Percentiles rank a stretch among this genome's conserved stretches.
Evolutionary conservation across 53 echinoderm and acorn worm genomes (phyloP).

Genomic region (Arbacia lixula): DNA sequence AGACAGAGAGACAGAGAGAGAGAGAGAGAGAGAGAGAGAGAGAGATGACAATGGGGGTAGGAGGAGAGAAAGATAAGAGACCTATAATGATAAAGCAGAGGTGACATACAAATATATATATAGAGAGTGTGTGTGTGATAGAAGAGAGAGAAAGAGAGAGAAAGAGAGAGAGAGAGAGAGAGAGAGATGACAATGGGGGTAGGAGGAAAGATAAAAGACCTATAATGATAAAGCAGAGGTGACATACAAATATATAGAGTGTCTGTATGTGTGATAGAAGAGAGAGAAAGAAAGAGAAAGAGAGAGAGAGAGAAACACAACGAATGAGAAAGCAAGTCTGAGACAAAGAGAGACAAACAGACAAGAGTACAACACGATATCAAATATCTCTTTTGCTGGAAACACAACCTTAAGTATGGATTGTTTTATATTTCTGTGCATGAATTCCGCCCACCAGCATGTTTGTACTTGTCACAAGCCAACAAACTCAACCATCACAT

Average conservation of each 20-base stretch:
- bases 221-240: neutral
- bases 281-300: too few species aligned
- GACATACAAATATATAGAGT: neutral
- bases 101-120: neutral
- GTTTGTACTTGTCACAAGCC: too few species aligned
- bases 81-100: neutral
- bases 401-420: too few species aligned
- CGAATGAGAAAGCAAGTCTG: neutral
- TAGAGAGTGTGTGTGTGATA: neutral
- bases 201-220: too few species aligned
- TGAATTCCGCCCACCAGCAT: too few species aligned
- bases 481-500: too few species aligned
- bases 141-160: neutral
- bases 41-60: neutral
- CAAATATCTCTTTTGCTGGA: too few species aligned
- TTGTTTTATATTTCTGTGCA: too few species aligned
- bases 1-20: constrained; percentile 4
- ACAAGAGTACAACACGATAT: too few species aligned
- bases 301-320: too few species aligned
- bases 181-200: neutral
- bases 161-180: neutral
- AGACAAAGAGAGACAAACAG: neutral
- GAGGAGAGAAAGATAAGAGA: constrained; percentile 16
- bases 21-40: too few species aligned
- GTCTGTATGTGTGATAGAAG: neutral